These are phyloP conservation scores for Drosophila heteroneura DNA, from an alignment of 2,888 invertebrate genomes.

Conservation along the genomic window DNA sequence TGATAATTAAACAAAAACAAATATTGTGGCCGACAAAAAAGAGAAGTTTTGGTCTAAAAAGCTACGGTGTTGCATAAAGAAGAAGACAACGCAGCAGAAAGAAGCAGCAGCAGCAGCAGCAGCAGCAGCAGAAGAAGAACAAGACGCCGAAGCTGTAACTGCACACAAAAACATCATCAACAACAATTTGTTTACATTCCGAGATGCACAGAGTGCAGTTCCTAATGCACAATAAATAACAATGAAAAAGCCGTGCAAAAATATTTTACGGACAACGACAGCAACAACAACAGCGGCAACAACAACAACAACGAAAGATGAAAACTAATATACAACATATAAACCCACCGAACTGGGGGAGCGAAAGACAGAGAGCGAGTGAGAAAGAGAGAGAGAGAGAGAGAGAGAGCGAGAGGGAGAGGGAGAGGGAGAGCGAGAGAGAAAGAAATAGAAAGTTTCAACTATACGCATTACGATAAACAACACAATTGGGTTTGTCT, in stretches of 20 bases:
- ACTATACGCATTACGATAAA: constrained; percentile 61
- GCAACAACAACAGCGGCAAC: constrained; percentile 1
- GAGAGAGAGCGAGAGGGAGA: not conserved
- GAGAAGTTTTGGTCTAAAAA: not conserved
- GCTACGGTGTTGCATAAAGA: not conserved
- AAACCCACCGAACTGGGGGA: constrained; percentile 6
- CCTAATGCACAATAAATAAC: constrained; percentile 60
- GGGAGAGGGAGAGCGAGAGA: not conserved
- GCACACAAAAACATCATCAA: constrained; percentile 17
- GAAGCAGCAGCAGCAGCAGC: not conserved
- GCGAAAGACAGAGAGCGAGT: not conserved
- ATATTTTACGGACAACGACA: constrained; percentile 38
- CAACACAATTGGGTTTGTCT: constrained; percentile 17
- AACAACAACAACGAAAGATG: constrained; percentile 15
- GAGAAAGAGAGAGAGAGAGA: not conserved
- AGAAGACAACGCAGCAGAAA: not conserved
- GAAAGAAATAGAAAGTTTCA: constrained; percentile 7
- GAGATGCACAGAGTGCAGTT: constrained; percentile 47
- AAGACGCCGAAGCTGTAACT: not conserved
- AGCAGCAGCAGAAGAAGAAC: not conserved
- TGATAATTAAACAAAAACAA: constrained; percentile 10
- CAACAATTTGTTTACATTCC: constrained; percentile 58
- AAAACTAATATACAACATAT: constrained; percentile 32
- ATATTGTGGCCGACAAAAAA: not conserved
- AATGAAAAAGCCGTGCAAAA: constrained; percentile 43